A percentile compares a stretch with the other conserved stretches of the same genome.
phyloP scores from a whole-genome alignment of 2,888 invertebrate species.

The Leptinotarsa rubiginosa region DNA sequence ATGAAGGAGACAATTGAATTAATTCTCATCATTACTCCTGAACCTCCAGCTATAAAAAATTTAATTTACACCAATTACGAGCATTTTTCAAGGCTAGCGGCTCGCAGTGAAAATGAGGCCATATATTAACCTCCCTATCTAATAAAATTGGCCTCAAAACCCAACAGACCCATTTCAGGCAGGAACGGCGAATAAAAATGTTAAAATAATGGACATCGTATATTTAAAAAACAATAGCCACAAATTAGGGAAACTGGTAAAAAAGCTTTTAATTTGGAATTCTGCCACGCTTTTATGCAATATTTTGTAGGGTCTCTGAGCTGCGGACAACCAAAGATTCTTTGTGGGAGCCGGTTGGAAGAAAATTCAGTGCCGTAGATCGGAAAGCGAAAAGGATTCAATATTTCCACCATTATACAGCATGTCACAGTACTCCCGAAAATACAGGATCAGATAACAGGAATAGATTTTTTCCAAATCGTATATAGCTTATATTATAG shows the following conservation, averaged over 20 bases:
- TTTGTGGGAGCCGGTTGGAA: conserved; percentile 15
- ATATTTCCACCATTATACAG: background rate
- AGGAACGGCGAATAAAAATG: conserved; percentile 45
- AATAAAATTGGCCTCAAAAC: conserved; percentile 47
- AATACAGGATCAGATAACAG: too few species aligned
- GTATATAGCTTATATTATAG: too few species aligned
- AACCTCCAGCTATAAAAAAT: conserved; percentile 33
- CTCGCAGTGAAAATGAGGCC: conserved; percentile 43
- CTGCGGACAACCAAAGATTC: conserved; percentile 27
- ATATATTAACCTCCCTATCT: conserved; percentile 46
- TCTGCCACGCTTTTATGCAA: conserved; percentile 40
- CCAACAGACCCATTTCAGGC: conserved; percentile 42
- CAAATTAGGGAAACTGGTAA: conserved; percentile 44
- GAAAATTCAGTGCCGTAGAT: conserved; percentile 4
- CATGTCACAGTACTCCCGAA: too few species aligned
- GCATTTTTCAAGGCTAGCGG: conserved; percentile 36
- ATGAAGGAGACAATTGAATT: conserved; percentile 27
- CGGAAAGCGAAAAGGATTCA: background rate
- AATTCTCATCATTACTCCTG: conserved; percentile 28
- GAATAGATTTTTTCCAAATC: too few species aligned
- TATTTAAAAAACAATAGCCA: conserved; percentile 50
- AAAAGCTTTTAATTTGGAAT: conserved; percentile 46
- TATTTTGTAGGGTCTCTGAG: conserved; percentile 34
- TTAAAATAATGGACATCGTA: conserved; percentile 48
- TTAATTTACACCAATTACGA: conserved; percentile 36